Conservation (phyloP, 1,140 invertebrate species). For the Bombus waltoni region DNA sequence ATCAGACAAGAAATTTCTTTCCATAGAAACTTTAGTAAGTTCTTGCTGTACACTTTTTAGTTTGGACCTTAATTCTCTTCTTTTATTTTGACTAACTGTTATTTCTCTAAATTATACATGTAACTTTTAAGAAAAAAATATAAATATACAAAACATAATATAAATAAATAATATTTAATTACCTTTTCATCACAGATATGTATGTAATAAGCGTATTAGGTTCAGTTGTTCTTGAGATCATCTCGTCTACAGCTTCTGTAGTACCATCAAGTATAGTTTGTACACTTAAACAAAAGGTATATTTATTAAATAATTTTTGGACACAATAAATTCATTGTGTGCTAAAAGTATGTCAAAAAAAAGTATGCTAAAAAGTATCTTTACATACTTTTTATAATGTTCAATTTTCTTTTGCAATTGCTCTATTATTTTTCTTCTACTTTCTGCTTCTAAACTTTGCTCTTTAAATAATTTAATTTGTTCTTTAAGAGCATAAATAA, state of each 20-base stretch:
- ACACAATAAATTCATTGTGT: neutral
- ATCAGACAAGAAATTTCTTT: conserved; percentile 56
- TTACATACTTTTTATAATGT: conserved; percentile 68
- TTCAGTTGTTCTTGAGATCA: conserved; percentile 76
- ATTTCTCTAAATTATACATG: conserved; percentile 74
- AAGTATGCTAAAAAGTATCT: neutral
- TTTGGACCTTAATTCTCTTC: conserved; percentile 75
- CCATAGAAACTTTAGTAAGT: conserved; percentile 67
- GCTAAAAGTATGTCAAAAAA: no score
- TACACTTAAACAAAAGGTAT: conserved; percentile 79
- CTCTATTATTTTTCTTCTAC: conserved; percentile 81
- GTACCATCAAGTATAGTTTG: conserved; percentile 82
- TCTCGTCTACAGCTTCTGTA: conserved; percentile 81
- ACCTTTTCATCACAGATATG: conserved; percentile 77
- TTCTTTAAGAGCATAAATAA: conserved; percentile 82
- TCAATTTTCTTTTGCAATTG: conserved; percentile 83
- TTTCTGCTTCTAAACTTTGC: conserved; percentile 79
- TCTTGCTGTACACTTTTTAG: conserved; percentile 77
- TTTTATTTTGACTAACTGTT: conserved; percentile 71
- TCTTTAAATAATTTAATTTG: conserved; percentile 82
- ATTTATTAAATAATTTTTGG: conserved; percentile 18
- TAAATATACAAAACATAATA: neutral
- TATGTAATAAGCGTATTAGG: conserved; percentile 67
- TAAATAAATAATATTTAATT: conserved; percentile 25
- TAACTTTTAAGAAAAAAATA: neutral